phyloP scores from a whole-genome alignment of 2,888 invertebrate genomes.

The Steinernema carpocapsae region DNA sequence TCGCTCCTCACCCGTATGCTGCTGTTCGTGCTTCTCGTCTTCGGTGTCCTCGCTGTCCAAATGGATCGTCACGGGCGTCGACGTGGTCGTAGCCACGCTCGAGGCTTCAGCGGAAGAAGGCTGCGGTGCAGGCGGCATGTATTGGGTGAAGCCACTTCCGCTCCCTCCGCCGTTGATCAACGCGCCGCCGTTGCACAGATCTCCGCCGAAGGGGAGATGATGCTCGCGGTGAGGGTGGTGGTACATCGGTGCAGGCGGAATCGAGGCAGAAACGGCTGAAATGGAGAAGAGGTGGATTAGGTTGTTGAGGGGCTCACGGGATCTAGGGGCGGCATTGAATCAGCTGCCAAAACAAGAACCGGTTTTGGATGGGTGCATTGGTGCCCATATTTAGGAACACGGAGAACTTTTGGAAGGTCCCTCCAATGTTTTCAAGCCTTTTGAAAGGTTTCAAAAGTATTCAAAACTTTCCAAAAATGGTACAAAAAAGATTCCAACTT shows the following conservation, averaged over 20 bases:
- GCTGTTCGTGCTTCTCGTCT: slow-evolving; percentile 15
- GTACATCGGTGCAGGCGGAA: neutral
- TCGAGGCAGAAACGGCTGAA: slow-evolving; percentile 8
- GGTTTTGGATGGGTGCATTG: too few relatives aligned
- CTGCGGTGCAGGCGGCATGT: slow-evolving; percentile 3
- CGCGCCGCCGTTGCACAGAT: neutral
- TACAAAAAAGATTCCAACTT: too few relatives aligned
- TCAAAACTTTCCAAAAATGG: too few relatives aligned
- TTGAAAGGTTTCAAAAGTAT: too few relatives aligned
- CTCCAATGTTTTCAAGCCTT: too few relatives aligned
- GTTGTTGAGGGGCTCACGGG: too few relatives aligned
- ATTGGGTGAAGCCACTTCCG: neutral
- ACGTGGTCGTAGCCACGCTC: too few relatives aligned
- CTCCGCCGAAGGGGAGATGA: neutral
- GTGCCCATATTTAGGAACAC: too few relatives aligned
- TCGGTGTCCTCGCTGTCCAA: slow-evolving; percentile 10
- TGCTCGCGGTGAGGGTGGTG: slow-evolving; percentile 1
- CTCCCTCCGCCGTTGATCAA: slow-evolving; percentile 10
- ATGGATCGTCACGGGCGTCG: too few relatives aligned
- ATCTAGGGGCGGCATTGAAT: too few relatives aligned
- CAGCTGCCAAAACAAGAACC: too few relatives aligned
- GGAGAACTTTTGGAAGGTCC: too few relatives aligned
- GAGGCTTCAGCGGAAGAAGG: neutral
- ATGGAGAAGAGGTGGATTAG: neutral
- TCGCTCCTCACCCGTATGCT: neutral